Evolutionary conservation across 2,797 vertebrate species (phyloP).

Genomic region (Leptatherina wallacei): DNA sequence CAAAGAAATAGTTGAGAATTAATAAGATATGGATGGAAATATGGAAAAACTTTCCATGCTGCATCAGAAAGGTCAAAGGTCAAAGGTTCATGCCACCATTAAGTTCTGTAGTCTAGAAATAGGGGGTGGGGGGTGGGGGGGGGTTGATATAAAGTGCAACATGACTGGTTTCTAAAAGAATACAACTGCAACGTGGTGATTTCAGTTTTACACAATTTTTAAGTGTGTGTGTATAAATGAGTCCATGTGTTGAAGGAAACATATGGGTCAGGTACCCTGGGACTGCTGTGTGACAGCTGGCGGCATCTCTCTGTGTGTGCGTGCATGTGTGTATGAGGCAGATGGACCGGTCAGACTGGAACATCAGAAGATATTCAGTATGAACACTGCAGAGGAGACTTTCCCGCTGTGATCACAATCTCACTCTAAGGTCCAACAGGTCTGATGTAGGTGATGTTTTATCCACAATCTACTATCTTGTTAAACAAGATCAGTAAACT

Average conservation of each 20-base stretch:
- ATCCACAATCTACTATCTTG: neutral
- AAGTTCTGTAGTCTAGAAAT: neutral
- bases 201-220: constrained; percentile 18
- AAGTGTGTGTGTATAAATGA: constrained; percentile 36
- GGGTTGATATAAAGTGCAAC: neutral
- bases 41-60: neutral
- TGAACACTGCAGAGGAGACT: constrained; percentile 8
- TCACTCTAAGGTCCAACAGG: constrained; percentile 1
- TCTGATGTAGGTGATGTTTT: constrained; percentile 1
- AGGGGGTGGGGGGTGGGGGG: neutral
- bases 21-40: neutral
- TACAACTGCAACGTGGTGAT: constrained; percentile 2
- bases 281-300: constrained; percentile 60
- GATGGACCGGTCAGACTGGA: constrained; percentile 56
- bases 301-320: constrained; percentile 12
- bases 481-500: neutral
- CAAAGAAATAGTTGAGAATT: neutral
- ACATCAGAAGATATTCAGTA: constrained; percentile 45
- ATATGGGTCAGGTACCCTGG: constrained; percentile 65
- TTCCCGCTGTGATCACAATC: constrained; percentile 27
- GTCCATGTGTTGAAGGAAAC: constrained; percentile 44
- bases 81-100: neutral
- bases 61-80: neutral
- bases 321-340: constrained; percentile 39
- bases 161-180: neutral